Percentiles rank a stretch among this genome's conserved stretches.
phyloP scores from a whole-genome alignment of 2,888 invertebrate genomes.

The Frankliniella fusca region DNA sequence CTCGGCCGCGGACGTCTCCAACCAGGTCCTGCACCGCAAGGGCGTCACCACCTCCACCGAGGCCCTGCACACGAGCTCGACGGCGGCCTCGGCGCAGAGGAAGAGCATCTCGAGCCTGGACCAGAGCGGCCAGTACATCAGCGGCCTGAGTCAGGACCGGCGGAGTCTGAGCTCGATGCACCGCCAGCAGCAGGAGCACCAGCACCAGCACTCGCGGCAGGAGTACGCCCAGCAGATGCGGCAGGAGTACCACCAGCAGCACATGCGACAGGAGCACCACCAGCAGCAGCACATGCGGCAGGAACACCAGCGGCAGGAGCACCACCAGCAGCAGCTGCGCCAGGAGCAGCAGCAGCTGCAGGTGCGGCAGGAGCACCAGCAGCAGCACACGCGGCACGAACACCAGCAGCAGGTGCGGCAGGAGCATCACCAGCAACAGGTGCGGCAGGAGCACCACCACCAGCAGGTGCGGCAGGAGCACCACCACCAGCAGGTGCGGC shows the following conservation, averaged over 20 bases:
- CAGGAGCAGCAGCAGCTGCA: conserved; percentile 55
- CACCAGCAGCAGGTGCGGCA: conserved; percentile 56
- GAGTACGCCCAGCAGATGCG: conserved; percentile 32
- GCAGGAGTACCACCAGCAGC: background rate
- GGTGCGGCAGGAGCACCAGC: background rate
- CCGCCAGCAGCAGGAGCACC: conserved; percentile 52
- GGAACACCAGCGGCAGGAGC: conserved; percentile 54
- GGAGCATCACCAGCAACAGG: conserved; percentile 59
- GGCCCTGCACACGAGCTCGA: conserved; percentile 66
- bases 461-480: background rate
- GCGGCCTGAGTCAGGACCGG: conserved; percentile 65
- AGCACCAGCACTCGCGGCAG: conserved; percentile 32
- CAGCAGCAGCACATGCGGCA: conserved; percentile 41
- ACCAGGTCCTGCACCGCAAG: conserved; percentile 74
- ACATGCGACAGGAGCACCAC: conserved; percentile 11
- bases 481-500: conserved; percentile 56
- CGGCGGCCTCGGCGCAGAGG: conserved; percentile 68
- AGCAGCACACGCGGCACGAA: background rate
- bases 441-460: background rate
- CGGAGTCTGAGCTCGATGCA: conserved; percentile 76
- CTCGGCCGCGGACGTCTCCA: conserved; percentile 67
- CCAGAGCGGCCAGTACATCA: conserved; percentile 66
- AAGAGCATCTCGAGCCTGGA: conserved; percentile 76
- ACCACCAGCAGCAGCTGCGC: background rate
- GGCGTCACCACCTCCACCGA: conserved; percentile 64